These are phyloP conservation scores for Capreolus pygargus DNA, from an alignment of 2,113 vertebrate species.

Conservation along the genomic window DNA sequence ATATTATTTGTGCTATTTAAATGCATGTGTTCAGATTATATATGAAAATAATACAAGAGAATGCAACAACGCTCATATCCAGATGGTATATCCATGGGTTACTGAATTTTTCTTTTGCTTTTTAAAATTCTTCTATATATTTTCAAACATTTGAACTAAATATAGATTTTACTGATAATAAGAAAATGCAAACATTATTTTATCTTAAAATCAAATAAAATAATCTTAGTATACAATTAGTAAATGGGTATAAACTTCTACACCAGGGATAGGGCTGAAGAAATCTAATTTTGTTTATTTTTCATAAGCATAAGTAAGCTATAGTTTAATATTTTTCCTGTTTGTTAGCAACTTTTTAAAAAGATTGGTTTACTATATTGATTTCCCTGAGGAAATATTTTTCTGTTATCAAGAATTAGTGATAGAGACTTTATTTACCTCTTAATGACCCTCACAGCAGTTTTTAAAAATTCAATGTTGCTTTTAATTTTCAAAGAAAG, in stretches of 20 bases:
- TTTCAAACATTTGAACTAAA: neutral
- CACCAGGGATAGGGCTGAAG: neutral
- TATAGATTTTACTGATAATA: neutral
- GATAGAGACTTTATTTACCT: neutral
- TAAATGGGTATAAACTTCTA: neutral
- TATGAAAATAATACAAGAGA: neutral
- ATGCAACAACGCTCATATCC: neutral
- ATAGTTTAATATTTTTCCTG: neutral
- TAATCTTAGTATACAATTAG: neutral
- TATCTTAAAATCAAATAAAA: neutral
- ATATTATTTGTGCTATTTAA: neutral
- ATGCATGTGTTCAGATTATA: neutral
- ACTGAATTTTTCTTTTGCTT: neutral
- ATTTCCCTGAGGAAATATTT: neutral
- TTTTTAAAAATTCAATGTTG: neutral
- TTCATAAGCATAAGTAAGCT: neutral
- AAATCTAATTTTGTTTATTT: neutral
- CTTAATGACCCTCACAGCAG: neutral
- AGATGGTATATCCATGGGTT: neutral
- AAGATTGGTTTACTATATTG: neutral
- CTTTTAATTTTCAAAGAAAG: constrained; percentile 1
- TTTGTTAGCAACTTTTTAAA: neutral
- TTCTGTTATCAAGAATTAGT: neutral
- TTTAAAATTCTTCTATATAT: neutral
- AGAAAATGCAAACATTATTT: neutral